Evolutionary conservation across 2,797 vertebrate species (phyloP).

Genomic region (Aulostomus chinensis): DNA sequence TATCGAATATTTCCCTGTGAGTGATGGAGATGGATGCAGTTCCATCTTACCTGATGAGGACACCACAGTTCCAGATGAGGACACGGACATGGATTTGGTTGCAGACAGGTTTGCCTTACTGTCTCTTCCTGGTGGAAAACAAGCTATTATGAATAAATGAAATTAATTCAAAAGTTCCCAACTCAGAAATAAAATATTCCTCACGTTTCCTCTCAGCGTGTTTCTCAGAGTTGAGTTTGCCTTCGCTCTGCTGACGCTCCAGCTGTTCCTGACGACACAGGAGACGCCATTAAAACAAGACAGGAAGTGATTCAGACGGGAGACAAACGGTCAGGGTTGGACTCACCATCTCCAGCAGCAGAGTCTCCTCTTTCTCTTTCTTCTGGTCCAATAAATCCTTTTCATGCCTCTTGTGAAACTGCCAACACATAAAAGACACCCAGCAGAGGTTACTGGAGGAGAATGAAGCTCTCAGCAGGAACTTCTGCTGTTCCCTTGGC

Average conservation of each 20-base stretch:
- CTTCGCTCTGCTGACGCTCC: slow-evolving; percentile 86
- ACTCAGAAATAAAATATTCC: slow-evolving; percentile 41
- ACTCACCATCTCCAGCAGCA: slow-evolving; percentile 92
- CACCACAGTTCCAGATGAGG: slow-evolving; percentile 79
- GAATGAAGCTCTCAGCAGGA: not conserved
- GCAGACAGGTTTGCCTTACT: slow-evolving; percentile 82
- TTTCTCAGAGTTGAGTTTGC: slow-evolving; percentile 42
- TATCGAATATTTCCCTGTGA: slow-evolving; percentile 1
- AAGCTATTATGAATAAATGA: no score
- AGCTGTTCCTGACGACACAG: slow-evolving; percentile 84
- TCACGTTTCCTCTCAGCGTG: slow-evolving; percentile 89
- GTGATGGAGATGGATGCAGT: not conserved
- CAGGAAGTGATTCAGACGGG: not conserved
- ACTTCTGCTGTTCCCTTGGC: not conserved
- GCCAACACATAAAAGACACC: not conserved
- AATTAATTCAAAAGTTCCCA: no score
- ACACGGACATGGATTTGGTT: slow-evolving; percentile 83
- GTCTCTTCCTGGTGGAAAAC: slow-evolving; percentile 87
- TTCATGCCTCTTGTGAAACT: slow-evolving; percentile 91
- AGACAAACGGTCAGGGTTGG: not conserved
- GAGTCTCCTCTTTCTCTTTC: slow-evolving; percentile 89
- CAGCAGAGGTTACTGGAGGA: not conserved
- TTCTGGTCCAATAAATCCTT: slow-evolving; percentile 90
- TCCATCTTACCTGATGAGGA: slow-evolving; percentile 41
- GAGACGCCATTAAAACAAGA: not conserved